These are phyloP conservation scores for Diabrotica balteata DNA, from an alignment of 2,888 invertebrate species.

Conservation along the genomic window DNA sequence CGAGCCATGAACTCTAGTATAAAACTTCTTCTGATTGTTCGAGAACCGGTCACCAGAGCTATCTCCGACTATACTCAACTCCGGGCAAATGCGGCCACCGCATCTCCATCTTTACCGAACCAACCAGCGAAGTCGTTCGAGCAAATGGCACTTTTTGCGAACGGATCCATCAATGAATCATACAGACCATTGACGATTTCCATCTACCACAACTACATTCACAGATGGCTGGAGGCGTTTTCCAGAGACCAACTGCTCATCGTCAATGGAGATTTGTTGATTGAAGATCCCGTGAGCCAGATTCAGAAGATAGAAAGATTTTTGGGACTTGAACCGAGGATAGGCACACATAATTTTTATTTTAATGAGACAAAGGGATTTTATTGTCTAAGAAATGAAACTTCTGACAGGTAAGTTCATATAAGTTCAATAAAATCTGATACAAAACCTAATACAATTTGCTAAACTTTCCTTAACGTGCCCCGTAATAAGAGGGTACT, in stretches of 20 bases:
- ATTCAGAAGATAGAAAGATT: slow-evolving; percentile 87
- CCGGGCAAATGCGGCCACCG: slow-evolving; percentile 81
- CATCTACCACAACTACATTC: slow-evolving; percentile 89
- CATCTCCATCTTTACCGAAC: slow-evolving; percentile 66
- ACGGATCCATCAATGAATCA: slow-evolving; percentile 83
- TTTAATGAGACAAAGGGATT: slow-evolving; percentile 97
- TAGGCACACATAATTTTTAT: slow-evolving; percentile 89
- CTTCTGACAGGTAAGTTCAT: slow-evolving; percentile 76
- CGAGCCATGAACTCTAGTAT: slow-evolving; percentile 93
- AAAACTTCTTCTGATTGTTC: slow-evolving; percentile 89
- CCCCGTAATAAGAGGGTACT: too few species aligned
- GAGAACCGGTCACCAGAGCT: slow-evolving; percentile 94
- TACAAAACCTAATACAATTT: too few species aligned
- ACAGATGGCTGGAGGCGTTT: slow-evolving; percentile 91
- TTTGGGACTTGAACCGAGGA: slow-evolving; percentile 74
- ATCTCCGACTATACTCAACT: slow-evolving; percentile 97
- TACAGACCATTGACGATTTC: slow-evolving; percentile 87
- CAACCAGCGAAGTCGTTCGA: slow-evolving; percentile 70
- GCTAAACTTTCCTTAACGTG: too few species aligned
- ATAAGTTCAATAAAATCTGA: background rate
- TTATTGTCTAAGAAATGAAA: slow-evolving; percentile 88
- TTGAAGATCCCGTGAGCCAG: slow-evolving; percentile 89
- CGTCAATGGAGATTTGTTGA: slow-evolving; percentile 92
- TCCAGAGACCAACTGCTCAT: slow-evolving; percentile 89
- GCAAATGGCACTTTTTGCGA: slow-evolving; percentile 79